Conservation (phyloP, 2,888 invertebrate species). For the Drosophila demipolita region DNA sequence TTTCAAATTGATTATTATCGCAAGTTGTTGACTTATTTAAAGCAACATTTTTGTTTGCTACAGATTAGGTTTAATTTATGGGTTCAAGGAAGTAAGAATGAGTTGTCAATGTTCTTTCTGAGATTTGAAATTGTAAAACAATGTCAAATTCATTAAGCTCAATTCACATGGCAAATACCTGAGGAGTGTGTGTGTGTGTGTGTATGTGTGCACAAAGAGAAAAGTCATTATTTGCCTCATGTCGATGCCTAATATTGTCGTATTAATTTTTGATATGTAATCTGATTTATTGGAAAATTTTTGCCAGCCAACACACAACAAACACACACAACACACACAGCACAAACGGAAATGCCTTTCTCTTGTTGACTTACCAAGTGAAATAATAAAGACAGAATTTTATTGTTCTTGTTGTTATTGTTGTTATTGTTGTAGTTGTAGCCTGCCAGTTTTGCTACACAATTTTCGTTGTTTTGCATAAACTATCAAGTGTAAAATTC, state of each 20-base stretch:
- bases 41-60: slow-evolving; percentile 4
- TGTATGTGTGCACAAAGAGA: slow-evolving; percentile 16
- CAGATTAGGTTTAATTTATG: neutral
- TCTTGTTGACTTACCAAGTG: slow-evolving; percentile 50
- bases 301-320: slow-evolving; percentile 28
- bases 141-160: slow-evolving; percentile 47
- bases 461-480: slow-evolving; percentile 48
- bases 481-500: slow-evolving; percentile 47
- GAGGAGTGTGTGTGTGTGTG: neutral
- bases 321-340: neutral
- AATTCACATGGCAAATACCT: slow-evolving; percentile 22
- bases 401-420: slow-evolving; percentile 13
- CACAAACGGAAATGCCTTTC: slow-evolving; percentile 54
- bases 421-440: slow-evolving; percentile 11
- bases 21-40: neutral
- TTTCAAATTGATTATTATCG: too few relatives aligned
- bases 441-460: slow-evolving; percentile 25
- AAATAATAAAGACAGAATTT: slow-evolving; percentile 51
- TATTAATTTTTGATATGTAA: slow-evolving; percentile 59
- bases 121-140: slow-evolving; percentile 35
- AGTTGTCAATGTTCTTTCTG: slow-evolving; percentile 25
- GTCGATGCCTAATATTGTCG: slow-evolving; percentile 41
- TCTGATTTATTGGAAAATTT: slow-evolving; percentile 59
- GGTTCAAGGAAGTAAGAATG: slow-evolving; percentile 4
- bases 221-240: slow-evolving; percentile 58